phyloP scores from a whole-genome alignment of 2,797 vertebrate species.

The Anabacerthia variegaticeps region DNA sequence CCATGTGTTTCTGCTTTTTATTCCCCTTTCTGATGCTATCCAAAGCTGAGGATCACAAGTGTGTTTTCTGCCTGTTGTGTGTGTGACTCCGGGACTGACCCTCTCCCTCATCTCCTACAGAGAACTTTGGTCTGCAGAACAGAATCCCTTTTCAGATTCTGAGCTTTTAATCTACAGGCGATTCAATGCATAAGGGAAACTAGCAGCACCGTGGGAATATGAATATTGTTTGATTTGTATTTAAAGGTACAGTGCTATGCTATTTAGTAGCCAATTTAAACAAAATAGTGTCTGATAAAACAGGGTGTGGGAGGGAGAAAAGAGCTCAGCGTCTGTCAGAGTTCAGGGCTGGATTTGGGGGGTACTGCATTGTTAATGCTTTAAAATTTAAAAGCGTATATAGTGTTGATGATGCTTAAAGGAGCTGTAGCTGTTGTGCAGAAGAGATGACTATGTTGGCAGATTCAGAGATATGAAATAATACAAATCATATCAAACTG shows the following conservation, averaged over 20 bases:
- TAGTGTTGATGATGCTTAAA: slow-evolving; percentile 21
- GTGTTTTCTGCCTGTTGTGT: slow-evolving; percentile 74
- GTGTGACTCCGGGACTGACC: slow-evolving; percentile 72
- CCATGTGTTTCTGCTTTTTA: slow-evolving; percentile 76
- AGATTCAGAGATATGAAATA: neutral
- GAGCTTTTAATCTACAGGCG: slow-evolving; percentile 67
- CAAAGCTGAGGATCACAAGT: slow-evolving; percentile 69
- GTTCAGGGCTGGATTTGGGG: slow-evolving; percentile 34
- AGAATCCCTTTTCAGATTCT: slow-evolving; percentile 68
- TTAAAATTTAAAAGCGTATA: slow-evolving; percentile 13
- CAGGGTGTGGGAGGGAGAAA: slow-evolving; percentile 25
- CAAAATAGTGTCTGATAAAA: slow-evolving; percentile 48
- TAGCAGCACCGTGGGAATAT: slow-evolving; percentile 68
- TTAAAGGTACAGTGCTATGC: slow-evolving; percentile 68
- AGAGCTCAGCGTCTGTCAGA: slow-evolving; percentile 26
- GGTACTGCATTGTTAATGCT: slow-evolving; percentile 13
- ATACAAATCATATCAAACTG: neutral
- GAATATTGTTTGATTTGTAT: slow-evolving; percentile 72
- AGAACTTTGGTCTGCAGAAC: slow-evolving; percentile 73
- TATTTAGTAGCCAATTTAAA: slow-evolving; percentile 51
- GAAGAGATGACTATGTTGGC: neutral
- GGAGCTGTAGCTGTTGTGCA: slow-evolving; percentile 28
- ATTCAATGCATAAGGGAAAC: slow-evolving; percentile 63
- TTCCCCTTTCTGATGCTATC: slow-evolving; percentile 67
- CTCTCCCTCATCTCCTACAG: slow-evolving; percentile 67